Evolutionary conservation across 2,113 vertebrate species (phyloP).

Genomic region (Sarotherodon lohbergeri): DNA sequence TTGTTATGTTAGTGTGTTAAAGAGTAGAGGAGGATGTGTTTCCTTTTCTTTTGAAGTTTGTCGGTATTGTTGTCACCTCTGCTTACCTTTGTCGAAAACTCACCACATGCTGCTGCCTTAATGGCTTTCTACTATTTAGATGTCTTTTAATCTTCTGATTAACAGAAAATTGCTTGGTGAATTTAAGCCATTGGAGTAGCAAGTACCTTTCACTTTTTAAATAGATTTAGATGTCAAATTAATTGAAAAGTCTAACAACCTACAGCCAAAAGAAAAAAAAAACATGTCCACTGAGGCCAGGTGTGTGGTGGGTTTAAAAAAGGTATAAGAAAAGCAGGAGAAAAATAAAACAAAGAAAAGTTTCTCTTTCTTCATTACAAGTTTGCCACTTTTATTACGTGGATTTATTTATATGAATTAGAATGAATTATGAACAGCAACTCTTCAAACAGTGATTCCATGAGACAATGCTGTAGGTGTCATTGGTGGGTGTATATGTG

Average conservation of each 20-base stretch:
- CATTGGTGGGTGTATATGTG: neutral
- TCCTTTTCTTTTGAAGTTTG: neutral
- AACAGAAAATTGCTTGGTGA: neutral
- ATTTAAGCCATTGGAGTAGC: neutral
- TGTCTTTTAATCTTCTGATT: neutral
- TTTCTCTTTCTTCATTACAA: neutral
- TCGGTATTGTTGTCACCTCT: neutral
- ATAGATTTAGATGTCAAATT: neutral
- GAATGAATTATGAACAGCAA: neutral
- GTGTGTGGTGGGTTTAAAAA: neutral
- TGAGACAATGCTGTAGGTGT: neutral
- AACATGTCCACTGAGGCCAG: neutral
- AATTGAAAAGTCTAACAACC: neutral
- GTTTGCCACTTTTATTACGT: neutral
- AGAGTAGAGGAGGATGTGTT: neutral
- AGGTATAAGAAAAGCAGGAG: neutral
- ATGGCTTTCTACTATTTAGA: neutral
- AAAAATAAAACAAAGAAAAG: neutral
- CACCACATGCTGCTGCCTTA: neutral
- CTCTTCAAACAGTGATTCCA: neutral
- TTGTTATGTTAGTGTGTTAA: neutral
- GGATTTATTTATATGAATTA: neutral
- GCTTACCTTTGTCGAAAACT: neutral
- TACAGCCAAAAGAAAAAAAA: neutral
- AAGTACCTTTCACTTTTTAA: neutral